Percentiles rank a stretch among this genome's conserved stretches.
phyloP scores from a whole-genome alignment of 2,797 vertebrate genomes.

The Sparus aurata region DNA sequence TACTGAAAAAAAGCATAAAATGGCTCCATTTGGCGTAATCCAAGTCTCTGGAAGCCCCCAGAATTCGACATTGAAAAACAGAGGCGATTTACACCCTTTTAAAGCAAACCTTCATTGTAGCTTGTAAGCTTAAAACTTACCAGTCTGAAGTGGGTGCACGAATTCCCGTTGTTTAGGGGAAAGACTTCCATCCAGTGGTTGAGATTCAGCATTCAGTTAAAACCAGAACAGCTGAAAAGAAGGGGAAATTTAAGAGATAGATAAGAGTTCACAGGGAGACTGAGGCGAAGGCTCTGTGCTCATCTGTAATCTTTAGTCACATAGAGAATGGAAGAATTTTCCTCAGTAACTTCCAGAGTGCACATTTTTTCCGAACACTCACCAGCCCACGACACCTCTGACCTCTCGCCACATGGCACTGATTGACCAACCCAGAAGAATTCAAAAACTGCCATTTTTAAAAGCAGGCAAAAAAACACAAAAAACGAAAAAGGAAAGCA shows the following conservation, averaged over 20 bases:
- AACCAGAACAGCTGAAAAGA: background rate
- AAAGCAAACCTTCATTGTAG: too few species aligned
- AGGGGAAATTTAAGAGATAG: too few species aligned
- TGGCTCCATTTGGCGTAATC: too few species aligned
- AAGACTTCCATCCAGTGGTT: too few species aligned
- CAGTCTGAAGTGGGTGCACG: too few species aligned
- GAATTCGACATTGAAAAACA: too few species aligned
- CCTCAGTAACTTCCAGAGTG: slow-evolving; percentile 25
- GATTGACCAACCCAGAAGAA: slow-evolving; percentile 38
- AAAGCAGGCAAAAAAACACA: slow-evolving; percentile 7
- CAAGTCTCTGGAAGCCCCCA: too few species aligned
- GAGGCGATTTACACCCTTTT: too few species aligned
- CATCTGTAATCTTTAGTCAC: background rate
- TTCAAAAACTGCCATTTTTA: slow-evolving; percentile 25
- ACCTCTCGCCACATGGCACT: slow-evolving; percentile 45
- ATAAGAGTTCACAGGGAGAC: background rate
- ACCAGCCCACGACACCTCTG: slow-evolving; percentile 19
- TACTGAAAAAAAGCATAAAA: too few species aligned
- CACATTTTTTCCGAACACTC: slow-evolving; percentile 36
- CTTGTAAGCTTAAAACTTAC: too few species aligned
- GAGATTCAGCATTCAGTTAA: background rate
- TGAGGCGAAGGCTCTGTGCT: background rate
- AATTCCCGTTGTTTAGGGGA: too few species aligned
- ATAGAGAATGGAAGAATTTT: slow-evolving; percentile 20
- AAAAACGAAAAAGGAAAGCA: slow-evolving; percentile 2